phyloP scores from a whole-genome alignment of 92 coral and sea anemone genomes.

The Micromussa lordhowensis region DNA sequence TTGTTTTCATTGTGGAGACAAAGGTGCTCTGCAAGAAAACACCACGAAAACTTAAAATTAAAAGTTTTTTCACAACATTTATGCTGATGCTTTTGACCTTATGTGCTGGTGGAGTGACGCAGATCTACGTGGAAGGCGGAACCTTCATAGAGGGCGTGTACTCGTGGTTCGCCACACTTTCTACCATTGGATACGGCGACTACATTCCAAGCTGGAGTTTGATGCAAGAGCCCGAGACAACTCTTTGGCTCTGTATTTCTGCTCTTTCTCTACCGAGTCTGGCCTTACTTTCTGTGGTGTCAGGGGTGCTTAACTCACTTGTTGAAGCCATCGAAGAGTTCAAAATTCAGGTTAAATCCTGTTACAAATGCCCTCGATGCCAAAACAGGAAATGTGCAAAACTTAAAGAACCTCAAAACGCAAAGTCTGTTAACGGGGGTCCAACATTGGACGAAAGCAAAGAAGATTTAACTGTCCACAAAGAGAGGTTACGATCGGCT shows the following conservation, averaged over 20 bases:
- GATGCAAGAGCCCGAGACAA: background rate
- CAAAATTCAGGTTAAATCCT: background rate
- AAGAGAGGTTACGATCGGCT: background rate
- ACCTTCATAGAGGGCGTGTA: conserved; percentile 31
- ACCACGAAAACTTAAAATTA: conserved; percentile 7
- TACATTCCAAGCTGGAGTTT: conserved; percentile 18
- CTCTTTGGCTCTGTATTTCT: background rate
- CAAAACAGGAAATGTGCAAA: background rate
- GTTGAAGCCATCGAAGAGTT: conserved; percentile 31
- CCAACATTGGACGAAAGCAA: background rate
- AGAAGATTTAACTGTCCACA: background rate
- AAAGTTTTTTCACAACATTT: background rate
- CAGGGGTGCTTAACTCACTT: conserved; percentile 25
- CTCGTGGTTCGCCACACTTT: conserved; percentile 24
- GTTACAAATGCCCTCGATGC: background rate
- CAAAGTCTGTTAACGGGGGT: background rate
- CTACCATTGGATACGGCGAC: conserved; percentile 40
- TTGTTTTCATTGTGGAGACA: conserved; percentile 9
- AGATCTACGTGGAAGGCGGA: background rate
- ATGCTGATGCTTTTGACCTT: background rate
- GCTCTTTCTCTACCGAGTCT: background rate
- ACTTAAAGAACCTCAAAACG: background rate
- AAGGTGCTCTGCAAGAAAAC: background rate
- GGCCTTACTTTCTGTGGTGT: conserved; percentile 29
- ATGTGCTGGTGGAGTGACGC: background rate